Percentiles rank a stretch among this genome's conserved stretches.
Evolutionary conservation across 2,888 invertebrate species (phyloP).

Genomic region (Pyrrhia umbra): DNA sequence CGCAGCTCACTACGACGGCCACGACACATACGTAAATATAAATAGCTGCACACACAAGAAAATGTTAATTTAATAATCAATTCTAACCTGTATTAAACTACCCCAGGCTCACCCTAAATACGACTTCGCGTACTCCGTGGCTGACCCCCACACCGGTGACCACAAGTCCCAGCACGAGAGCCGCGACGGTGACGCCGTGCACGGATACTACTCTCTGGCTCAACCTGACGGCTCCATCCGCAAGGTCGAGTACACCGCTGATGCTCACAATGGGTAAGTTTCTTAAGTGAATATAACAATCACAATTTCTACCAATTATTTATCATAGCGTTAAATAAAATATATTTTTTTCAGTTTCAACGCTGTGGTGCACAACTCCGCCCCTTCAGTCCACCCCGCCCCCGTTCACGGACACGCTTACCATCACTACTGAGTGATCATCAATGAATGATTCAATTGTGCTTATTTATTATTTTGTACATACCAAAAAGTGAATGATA

Average conservation of each 20-base stretch:
- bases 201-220: slow-evolving; percentile 90
- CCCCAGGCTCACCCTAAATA: slow-evolving; percentile 76
- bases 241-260: slow-evolving; percentile 88
- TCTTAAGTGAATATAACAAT: too few relatives aligned
- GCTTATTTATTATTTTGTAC: slow-evolving; percentile 19
- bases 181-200: slow-evolving; percentile 89
- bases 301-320: too few relatives aligned
- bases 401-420: slow-evolving; percentile 69
- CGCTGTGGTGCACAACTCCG: slow-evolving; percentile 84
- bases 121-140: slow-evolving; percentile 88
- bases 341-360: slow-evolving; percentile 72
- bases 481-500: background rate
- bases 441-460: background rate
- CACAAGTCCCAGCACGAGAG: slow-evolving; percentile 89
- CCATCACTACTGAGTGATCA: slow-evolving; percentile 67
- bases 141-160: slow-evolving; percentile 90
- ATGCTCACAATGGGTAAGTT: slow-evolving; percentile 86
- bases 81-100: background rate
- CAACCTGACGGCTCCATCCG: slow-evolving; percentile 89
- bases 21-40: slow-evolving; percentile 65
- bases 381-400: slow-evolving; percentile 75
- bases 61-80: background rate
- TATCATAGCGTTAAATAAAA: background rate
- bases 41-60: background rate
- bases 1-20: slow-evolving; percentile 63